Evolutionary conservation across 92 coral and sea anemone species (phyloP).

Genomic region (Epizoanthus rinbou): DNA sequence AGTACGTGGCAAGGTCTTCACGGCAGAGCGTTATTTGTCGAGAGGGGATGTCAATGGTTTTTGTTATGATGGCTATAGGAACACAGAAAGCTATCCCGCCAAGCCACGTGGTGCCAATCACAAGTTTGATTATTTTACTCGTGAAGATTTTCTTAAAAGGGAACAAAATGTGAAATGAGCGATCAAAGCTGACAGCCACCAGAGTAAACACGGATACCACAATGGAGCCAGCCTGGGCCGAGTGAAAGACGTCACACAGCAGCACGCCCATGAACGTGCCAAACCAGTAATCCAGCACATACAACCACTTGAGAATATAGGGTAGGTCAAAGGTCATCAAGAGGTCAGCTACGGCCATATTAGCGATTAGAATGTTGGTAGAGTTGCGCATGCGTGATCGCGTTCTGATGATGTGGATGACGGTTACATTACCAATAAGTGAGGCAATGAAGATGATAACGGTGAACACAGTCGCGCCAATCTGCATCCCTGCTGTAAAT

Average conservation of each 20-base stretch:
- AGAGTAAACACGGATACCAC: conserved; percentile 65
- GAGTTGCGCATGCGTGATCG: conserved; percentile 71
- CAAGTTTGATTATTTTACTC: conserved; percentile 45
- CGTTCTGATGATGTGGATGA: conserved; percentile 67
- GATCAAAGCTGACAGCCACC: conserved; percentile 66
- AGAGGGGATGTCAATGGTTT: not conserved
- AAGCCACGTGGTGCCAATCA: conserved; percentile 56
- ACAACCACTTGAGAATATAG: conserved; percentile 65
- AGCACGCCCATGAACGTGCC: conserved; percentile 55
- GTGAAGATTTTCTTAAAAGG: conserved; percentile 49
- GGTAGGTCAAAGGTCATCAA: conserved; percentile 64
- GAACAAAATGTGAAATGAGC: conserved; percentile 60
- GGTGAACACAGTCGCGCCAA: conserved; percentile 55
- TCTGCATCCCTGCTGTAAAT: conserved; percentile 46
- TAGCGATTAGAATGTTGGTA: conserved; percentile 74
- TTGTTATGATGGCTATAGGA: conserved; percentile 47
- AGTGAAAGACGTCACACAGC: conserved; percentile 66
- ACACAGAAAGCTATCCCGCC: conserved; percentile 51
- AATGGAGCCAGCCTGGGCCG: conserved; percentile 68
- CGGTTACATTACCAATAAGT: conserved; percentile 59
- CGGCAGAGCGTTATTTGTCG: not conserved
- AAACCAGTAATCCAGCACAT: conserved; percentile 54
- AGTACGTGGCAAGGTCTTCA: conserved; percentile 8
- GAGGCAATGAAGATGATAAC: conserved; percentile 53
- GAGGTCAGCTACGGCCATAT: conserved; percentile 77